Evolutionary conservation across 2,797 vertebrate genomes (phyloP), one percentile per base, ranked within the genome.

Genomic region (Mormyrus hasselquistii): DNA sequence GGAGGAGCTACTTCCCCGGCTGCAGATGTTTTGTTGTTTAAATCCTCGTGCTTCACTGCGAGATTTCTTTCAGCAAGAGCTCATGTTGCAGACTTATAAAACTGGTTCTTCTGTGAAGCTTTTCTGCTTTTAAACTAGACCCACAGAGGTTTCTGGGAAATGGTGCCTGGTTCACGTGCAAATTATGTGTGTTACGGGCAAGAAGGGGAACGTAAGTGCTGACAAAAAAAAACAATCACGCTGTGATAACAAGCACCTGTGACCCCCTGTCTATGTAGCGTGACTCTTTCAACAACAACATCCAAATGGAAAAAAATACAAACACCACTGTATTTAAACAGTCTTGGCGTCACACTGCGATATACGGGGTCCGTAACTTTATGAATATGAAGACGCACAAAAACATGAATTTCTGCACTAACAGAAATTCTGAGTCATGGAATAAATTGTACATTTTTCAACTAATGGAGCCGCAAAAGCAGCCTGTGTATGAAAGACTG

Each of bases 131-230:
- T 50, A 34, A 50, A 83, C 16, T 19, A 9, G 79, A 4, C 22
- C 44, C 10, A 82, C 59, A 2, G 65, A 25, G 3, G 89, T 88
- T 92, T 93, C 92, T 92, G 93, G 93, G 92, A 93, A 93, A 91
- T 76, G 87, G 88, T 52, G 83, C 90, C 25, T n/a, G 38, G 73
- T 89, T 92, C 92, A 91, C 91, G 69, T 88, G 90, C 90, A 89
- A 62, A 87, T 69, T 89, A 85, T 87, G 55, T 52, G 53, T 29
- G 34, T 62, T 62, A 59, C 1, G 19, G 55, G 7, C 0, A 4
- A 62, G 29, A 38, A 87, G 57, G 44, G 25, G 84, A 89, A 76
- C 41, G 89, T 88, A 14, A 55, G 16, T 57, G 52, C 92, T 93
- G 92, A 91, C 49, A 91, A 87, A 92, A 82, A 91, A 88, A 92